phyloP scores from a whole-genome alignment of 2,888 invertebrate genomes.

The Petrolisthes manimaculis region DNA sequence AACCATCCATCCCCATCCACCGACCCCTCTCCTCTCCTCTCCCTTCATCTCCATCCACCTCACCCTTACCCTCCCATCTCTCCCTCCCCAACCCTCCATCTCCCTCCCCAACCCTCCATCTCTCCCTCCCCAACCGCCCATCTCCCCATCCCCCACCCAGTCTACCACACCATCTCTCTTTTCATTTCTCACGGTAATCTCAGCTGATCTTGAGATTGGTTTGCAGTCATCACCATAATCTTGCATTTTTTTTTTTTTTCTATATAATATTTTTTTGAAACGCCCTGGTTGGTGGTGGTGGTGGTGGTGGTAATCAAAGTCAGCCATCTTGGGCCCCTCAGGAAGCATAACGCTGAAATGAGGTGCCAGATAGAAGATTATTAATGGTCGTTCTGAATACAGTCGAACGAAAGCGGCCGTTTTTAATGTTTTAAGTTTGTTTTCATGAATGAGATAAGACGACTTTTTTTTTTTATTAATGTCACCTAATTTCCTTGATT shows the following conservation, averaged over 20 bases:
- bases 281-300: no score
- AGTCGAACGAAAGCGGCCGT: no score
- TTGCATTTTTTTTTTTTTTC: neutral
- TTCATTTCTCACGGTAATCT: neutral
- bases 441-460: neutral
- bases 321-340: neutral
- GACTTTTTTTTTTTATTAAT: neutral
- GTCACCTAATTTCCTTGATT: neutral
- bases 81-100: no score
- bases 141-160: neutral
- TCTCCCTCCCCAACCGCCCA: neutral
- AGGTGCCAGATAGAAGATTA: neutral
- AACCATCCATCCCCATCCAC: no score
- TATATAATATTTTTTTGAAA: neutral
- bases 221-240: neutral
- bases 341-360: neutral
- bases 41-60: no score
- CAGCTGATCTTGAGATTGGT: neutral
- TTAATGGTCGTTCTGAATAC: neutral
- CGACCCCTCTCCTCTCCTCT: no score
- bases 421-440: neutral
- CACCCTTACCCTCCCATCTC: no score
- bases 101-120: neutral
- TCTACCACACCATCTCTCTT: neutral
- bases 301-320: neutral